Evolutionary conservation across 2,888 invertebrate species (phyloP).

Genomic region (Aleiodes testaceus): DNA sequence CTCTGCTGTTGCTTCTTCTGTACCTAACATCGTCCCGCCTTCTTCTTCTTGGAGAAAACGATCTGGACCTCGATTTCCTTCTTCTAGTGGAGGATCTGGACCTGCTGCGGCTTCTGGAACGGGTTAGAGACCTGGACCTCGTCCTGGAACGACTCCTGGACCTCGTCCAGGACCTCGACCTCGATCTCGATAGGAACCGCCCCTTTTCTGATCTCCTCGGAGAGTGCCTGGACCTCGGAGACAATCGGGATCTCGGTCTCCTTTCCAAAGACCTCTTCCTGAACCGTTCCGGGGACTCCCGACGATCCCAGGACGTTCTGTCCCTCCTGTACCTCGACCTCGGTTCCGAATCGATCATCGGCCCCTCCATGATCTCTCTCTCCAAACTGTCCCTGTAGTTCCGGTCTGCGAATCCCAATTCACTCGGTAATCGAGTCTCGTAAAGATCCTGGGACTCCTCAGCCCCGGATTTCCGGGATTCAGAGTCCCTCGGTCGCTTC

Average conservation of each 20-base stretch:
- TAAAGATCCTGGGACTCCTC: conserved; percentile 60
- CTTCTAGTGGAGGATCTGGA: neutral
- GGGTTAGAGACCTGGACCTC: conserved; percentile 57
- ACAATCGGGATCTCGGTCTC: conserved; percentile 18
- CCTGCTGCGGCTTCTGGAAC: conserved; percentile 55
- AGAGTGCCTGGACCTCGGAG: conserved; percentile 47
- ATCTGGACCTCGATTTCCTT: conserved; percentile 47
- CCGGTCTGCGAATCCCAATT: conserved; percentile 61
- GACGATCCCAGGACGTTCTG: conserved; percentile 56
- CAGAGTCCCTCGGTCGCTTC: conserved; percentile 56
- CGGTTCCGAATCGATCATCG: conserved; percentile 45
- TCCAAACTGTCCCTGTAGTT: conserved; percentile 61
- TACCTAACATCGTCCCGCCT: conserved; percentile 52
- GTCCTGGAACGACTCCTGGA: conserved; percentile 65
- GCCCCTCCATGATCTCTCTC: conserved; percentile 59
- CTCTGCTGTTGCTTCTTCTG: conserved; percentile 49
- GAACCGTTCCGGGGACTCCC: conserved; percentile 59
- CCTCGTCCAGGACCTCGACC: conserved; percentile 67
- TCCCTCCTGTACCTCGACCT: conserved; percentile 54
- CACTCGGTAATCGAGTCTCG: conserved; percentile 54
- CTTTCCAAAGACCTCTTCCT: neutral
- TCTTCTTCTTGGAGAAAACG: conserved; percentile 55
- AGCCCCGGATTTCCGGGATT: conserved; percentile 60
- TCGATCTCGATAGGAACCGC: conserved; percentile 58
- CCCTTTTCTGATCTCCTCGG: conserved; percentile 48